Evolutionary conservation across 2,797 vertebrate genomes (phyloP).

Genomic region (Oreortyx pictus): DNA sequence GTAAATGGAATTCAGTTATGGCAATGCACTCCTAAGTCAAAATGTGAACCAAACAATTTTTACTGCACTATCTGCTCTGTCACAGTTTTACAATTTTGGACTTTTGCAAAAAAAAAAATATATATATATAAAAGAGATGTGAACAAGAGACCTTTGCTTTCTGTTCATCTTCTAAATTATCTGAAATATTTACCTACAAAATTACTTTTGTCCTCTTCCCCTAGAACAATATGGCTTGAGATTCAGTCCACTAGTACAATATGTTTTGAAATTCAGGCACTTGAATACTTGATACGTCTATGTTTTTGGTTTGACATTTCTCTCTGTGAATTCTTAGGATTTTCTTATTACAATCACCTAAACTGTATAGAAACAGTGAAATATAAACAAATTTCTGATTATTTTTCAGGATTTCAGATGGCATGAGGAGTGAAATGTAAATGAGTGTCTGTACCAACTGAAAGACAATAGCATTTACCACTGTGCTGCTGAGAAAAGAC

Average conservation of each 20-base stretch:
- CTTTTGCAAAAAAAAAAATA: neutral
- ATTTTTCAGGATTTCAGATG: constrained; percentile 1
- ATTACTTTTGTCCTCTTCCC: neutral
- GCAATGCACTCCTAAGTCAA: neutral
- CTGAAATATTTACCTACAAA: constrained; percentile 33
- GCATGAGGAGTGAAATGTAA: neutral
- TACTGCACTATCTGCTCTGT: neutral
- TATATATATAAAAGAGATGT: too few relatives aligned
- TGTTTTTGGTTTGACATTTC: constrained; percentile 37
- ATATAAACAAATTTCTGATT: constrained; percentile 24
- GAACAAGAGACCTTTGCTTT: neutral
- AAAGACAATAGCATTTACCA: neutral
- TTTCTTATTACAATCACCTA: constrained; percentile 23
- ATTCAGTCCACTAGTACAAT: neutral
- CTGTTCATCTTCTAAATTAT: neutral
- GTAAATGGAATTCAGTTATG: constrained; percentile 6
- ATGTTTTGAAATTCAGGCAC: neutral
- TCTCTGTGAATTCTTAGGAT: neutral
- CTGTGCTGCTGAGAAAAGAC: neutral
- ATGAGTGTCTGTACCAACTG: neutral
- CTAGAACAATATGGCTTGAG: neutral
- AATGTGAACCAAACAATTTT: constrained; percentile 10
- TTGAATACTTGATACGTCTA: neutral
- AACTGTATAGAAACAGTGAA: constrained; percentile 2
- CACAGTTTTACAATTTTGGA: neutral